Evolutionary conservation across 2,888 invertebrate species (phyloP), one percentile per base, ranked within the genome.

Genomic region (Leuctra nigra): DNA sequence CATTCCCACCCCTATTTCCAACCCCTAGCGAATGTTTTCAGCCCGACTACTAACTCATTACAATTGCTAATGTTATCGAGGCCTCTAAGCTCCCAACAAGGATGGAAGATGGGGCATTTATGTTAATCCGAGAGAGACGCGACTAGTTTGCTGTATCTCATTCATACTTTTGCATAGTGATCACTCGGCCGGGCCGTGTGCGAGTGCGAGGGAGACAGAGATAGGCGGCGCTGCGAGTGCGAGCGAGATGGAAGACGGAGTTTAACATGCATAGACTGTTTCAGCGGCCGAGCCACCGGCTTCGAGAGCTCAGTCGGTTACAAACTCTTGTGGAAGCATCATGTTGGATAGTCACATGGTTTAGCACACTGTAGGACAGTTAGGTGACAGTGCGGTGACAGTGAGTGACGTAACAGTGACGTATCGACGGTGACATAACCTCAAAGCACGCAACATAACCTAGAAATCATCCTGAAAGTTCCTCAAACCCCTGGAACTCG

Each of bases 101-200:
- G 50, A 50, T n/a, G 16, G 35, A 33, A 35, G 20, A 20, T 33
- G 14, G 11, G 48, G 29, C 48, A 48, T 4, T 48, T 48, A 48
- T 35, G 50, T 50, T 18, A 33, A 35, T 33, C 29, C 2, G 56
- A 53, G 46, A 35, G 29, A 48, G 64, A 65, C 57, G 55, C 58
- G 54, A 54, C 14, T 16, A 48, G 29, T 35, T 50, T 35, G 60
- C 61, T 62, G 73, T 73, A 75, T 76, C 76, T 77, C 77, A 77
- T 78, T 78, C 77, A 77, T 77, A 76, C 76, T 77, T 77, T 77
- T 77, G 75, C 77, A 77, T 78, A 61, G 61, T 61, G 61, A 61
- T 59, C 61, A 59, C 59, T 44, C 55, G 11, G 24, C 53, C 14
- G 16, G 22, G 41, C 20, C 52, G 24, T 22, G 23, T 23, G 50